A percentile compares a stretch with the other conserved stretches of the same genome.
These are phyloP conservation scores for Akabosia matsudoensis DNA, from an alignment of 1,140 invertebrate genomes.

Conservation along the genomic window DNA sequence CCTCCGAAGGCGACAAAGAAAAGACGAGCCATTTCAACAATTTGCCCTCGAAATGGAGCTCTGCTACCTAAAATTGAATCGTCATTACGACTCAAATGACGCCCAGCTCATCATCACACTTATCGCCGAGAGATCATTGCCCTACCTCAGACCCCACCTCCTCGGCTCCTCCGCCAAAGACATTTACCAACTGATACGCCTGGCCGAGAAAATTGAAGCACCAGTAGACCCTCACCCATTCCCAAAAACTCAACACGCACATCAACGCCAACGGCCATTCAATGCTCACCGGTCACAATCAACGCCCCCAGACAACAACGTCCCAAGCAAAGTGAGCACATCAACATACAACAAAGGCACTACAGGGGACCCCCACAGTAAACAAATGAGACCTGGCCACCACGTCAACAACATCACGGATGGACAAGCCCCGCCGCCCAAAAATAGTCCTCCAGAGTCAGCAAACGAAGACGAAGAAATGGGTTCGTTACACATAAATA, in stretches of 20 bases:
- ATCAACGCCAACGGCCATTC: background rate
- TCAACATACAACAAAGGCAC: no score
- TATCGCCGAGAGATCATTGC: background rate
- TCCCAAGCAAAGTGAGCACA: no score
- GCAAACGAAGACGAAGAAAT: background rate
- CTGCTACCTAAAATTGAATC: background rate
- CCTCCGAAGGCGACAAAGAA: background rate
- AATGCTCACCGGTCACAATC: background rate
- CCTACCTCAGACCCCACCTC: background rate
- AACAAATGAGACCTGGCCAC: no score
- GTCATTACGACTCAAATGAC: background rate
- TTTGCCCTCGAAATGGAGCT: conserved; percentile 14
- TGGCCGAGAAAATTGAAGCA: background rate
- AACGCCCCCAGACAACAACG: no score
- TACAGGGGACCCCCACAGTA: no score
- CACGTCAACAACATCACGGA: no score
- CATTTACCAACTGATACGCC: background rate
- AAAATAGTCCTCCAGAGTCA: background rate
- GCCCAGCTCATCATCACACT: background rate
- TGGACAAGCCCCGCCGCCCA: no score
- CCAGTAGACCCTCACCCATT: background rate
- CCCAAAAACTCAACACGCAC: background rate
- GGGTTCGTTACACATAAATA: background rate
- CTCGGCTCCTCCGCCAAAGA: background rate
- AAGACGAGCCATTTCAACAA: conserved; percentile 1